Conservation (phyloP, 1,140 invertebrate genomes). For the Chlorops oryzae region DNA sequence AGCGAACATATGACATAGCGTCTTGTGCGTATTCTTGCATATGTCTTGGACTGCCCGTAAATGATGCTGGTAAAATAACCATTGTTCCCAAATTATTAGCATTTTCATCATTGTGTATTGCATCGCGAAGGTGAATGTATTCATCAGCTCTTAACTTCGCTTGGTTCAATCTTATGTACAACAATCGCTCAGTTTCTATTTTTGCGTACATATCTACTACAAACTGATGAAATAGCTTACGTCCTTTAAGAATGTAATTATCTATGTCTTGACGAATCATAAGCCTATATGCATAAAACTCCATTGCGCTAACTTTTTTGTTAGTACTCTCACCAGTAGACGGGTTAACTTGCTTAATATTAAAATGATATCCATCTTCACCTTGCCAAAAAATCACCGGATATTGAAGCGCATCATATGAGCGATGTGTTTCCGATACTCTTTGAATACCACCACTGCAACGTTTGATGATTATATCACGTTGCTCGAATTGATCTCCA, state of each 20-base stretch:
- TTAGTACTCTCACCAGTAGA: no score
- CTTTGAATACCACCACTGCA: slow-evolving; percentile 15
- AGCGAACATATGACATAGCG: no score
- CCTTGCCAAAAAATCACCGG: slow-evolving; percentile 48
- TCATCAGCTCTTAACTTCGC: slow-evolving; percentile 40
- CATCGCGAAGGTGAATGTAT: slow-evolving; percentile 38
- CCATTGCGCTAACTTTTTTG: no score
- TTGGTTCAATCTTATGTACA: slow-evolving; percentile 49
- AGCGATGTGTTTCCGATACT: slow-evolving; percentile 39
- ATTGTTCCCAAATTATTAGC: slow-evolving; percentile 24
- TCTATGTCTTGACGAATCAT: no score
- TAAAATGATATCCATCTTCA: slow-evolving; percentile 44
- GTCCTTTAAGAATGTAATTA: no score
- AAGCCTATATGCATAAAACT: no score
- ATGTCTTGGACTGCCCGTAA: slow-evolving; percentile 51
- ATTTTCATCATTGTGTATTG: slow-evolving; percentile 15
- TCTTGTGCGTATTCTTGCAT: no score
- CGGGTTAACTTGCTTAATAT: no score
- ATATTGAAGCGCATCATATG: slow-evolving; percentile 48
- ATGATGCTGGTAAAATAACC: slow-evolving; percentile 51
- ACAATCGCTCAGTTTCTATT: slow-evolving; percentile 49
- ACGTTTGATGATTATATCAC: slow-evolving; percentile 18
- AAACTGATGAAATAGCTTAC: slow-evolving; percentile 37
- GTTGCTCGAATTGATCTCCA: slow-evolving; percentile 20
- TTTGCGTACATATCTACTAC: slow-evolving; percentile 51